Evolutionary conservation across 2,113 vertebrate genomes (phyloP).

Genomic region (Theristicus caerulescens): DNA sequence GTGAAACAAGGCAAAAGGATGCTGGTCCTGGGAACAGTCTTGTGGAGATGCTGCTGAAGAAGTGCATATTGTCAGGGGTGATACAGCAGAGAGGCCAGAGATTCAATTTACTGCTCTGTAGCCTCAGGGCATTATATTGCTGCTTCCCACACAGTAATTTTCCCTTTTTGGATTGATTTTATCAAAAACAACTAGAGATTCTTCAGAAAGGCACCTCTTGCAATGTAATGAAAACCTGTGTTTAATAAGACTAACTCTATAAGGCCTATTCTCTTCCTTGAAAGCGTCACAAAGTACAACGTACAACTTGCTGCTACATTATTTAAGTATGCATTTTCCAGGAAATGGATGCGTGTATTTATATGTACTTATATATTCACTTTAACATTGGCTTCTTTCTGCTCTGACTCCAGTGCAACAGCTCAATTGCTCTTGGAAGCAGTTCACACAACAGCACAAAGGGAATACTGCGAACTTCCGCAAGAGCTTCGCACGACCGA

Average conservation of each 20-base stretch:
- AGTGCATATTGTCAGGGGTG: background rate
- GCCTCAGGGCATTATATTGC: background rate
- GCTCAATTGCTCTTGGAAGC: background rate
- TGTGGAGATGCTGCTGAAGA: background rate
- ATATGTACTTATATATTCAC: fast-evolving
- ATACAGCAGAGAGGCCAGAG: background rate
- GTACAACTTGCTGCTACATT: fast-evolving
- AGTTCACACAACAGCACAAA: background rate
- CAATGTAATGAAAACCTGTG: fast-evolving
- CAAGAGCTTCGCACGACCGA: background rate
- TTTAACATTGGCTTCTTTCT: background rate
- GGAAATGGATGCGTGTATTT: background rate
- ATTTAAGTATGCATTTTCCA: background rate
- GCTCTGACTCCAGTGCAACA: background rate
- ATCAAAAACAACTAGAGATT: background rate
- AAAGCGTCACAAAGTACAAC: fast-evolving
- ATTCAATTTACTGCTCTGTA: background rate
- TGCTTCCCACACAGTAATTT: background rate
- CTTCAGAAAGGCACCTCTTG: background rate
- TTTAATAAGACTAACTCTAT: background rate
- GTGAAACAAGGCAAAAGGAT: background rate
- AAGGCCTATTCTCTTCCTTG: background rate
- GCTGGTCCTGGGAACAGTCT: background rate
- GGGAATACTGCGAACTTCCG: background rate
- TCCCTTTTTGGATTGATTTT: background rate